Conservation (phyloP, 2,888 invertebrate genomes). For the Brachyptera putata region DNA sequence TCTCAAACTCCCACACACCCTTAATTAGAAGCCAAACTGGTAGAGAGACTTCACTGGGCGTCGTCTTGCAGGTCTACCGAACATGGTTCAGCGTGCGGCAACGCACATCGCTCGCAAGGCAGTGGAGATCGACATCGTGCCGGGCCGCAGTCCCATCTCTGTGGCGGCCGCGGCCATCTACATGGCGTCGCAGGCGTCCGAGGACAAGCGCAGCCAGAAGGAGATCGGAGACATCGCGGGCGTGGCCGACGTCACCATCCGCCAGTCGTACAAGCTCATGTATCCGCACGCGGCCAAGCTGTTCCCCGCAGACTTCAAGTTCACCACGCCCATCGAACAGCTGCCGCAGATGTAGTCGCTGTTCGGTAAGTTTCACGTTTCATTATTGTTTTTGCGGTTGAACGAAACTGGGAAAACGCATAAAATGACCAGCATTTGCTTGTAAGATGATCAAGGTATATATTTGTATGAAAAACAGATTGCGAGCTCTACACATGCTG, state of each 20-base stretch:
- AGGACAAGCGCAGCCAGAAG: slow-evolving; percentile 89
- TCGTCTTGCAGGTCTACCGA: slow-evolving; percentile 57
- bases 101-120: slow-evolving; percentile 96
- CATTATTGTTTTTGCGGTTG: no score
- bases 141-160: slow-evolving; percentile 96
- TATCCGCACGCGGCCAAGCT: slow-evolving; percentile 87
- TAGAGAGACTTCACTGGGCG: no score
- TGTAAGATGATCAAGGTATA: no score
- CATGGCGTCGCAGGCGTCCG: slow-evolving; percentile 97
- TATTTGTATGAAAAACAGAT: no score
- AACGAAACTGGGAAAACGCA: no score
- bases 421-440: no score
- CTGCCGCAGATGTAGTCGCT: slow-evolving; percentile 81
- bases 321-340: slow-evolving; percentile 89
- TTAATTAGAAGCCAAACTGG: no score
- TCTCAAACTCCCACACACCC: no score
- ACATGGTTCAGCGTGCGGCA: slow-evolving; percentile 87
- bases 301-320: slow-evolving; percentile 95
- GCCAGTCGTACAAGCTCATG: slow-evolving; percentile 96
- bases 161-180: slow-evolving; percentile 99
- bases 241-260: slow-evolving; percentile 95
- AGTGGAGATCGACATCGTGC: slow-evolving; percentile 94
- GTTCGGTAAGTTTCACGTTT: no score
- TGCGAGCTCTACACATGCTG: no score
- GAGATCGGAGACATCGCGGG: slow-evolving; percentile 99